Conservation (phyloP, 2,888 invertebrate genomes). For the Folsomia candida region DNA sequence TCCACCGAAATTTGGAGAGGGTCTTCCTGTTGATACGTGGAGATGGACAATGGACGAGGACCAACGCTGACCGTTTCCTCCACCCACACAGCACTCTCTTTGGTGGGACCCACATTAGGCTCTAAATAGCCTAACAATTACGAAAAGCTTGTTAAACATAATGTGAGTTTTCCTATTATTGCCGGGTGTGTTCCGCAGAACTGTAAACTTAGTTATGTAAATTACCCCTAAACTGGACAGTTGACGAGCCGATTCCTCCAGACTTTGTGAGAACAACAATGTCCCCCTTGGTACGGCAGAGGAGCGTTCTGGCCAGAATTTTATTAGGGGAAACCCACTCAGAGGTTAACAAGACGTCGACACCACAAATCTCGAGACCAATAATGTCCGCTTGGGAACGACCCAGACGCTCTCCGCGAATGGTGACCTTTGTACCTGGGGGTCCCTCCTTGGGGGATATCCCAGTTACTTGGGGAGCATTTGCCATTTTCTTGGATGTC, state of each 20-base stretch:
- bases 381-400: slow-evolving; percentile 77
- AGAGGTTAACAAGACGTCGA: slow-evolving; percentile 89
- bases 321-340: slow-evolving; percentile 98
- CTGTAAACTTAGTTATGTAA: too few relatives aligned
- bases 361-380: slow-evolving; percentile 92
- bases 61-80: slow-evolving; percentile 88
- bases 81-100: slow-evolving; percentile 98
- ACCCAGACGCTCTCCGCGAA: slow-evolving; percentile 94
- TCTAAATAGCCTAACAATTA: slow-evolving; percentile 65
- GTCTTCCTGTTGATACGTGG: slow-evolving; percentile 83
- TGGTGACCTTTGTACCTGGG: slow-evolving; percentile 90
- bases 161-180: too few relatives aligned
- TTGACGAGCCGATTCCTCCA: slow-evolving; percentile 84
- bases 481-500: slow-evolving; percentile 27
- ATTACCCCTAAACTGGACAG: slow-evolving; percentile 78
- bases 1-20: slow-evolving; percentile 90
- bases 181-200: too few relatives aligned
- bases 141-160: neutral
- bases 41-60: slow-evolving; percentile 78
- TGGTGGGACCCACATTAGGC: slow-evolving; percentile 86
- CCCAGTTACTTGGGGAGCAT: slow-evolving; percentile 81
- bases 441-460: slow-evolving; percentile 98
- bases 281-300: slow-evolving; percentile 86
- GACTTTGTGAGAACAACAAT: slow-evolving; percentile 82
- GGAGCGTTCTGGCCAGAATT: slow-evolving; percentile 91